Evolutionary conservation across 2,888 invertebrate genomes (phyloP).

Genomic region (Hololepta plana): DNA sequence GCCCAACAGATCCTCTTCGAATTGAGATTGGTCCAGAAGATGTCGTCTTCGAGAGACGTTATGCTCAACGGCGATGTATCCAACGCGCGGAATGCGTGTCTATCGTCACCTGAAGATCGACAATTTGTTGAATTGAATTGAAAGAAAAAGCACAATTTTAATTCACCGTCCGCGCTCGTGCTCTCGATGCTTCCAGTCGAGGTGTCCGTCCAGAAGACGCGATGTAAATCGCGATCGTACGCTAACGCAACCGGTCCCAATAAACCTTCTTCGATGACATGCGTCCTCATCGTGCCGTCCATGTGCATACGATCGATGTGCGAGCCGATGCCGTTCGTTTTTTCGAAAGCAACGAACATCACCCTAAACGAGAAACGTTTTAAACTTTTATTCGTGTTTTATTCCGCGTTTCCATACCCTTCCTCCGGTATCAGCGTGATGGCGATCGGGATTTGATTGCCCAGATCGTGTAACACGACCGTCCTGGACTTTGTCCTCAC

Average conservation of each 20-base stretch:
- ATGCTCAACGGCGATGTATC: constrained; percentile 33
- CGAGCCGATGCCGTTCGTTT: constrained; percentile 9
- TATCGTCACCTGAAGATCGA: constrained; percentile 25
- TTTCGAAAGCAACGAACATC: constrained; percentile 19
- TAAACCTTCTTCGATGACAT: constrained; percentile 25
- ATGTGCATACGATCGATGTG: constrained; percentile 52
- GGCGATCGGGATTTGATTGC: constrained; percentile 43
- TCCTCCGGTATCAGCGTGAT: constrained; percentile 48
- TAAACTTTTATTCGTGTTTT: constrained; percentile 4
- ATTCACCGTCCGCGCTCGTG: constrained; percentile 40
- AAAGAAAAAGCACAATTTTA: neutral
- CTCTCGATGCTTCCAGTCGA: constrained; percentile 45
- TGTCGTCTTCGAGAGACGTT: constrained; percentile 38
- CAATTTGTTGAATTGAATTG: too few relatives aligned
- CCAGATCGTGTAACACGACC: constrained; percentile 36
- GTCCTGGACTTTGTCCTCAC: constrained; percentile 38
- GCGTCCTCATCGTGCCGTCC: constrained; percentile 38
- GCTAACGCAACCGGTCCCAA: constrained; percentile 33
- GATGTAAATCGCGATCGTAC: constrained; percentile 38
- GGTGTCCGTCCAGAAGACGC: constrained; percentile 49
- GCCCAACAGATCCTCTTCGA: constrained; percentile 42
- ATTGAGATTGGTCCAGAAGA: constrained; percentile 50
- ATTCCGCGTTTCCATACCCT: constrained; percentile 30
- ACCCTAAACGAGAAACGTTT: constrained; percentile 41
- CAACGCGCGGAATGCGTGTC: constrained; percentile 23